Base-by-base conservation (phyloP, 2,797 vertebrate species). In the Intellagama lesueurii region DNA sequence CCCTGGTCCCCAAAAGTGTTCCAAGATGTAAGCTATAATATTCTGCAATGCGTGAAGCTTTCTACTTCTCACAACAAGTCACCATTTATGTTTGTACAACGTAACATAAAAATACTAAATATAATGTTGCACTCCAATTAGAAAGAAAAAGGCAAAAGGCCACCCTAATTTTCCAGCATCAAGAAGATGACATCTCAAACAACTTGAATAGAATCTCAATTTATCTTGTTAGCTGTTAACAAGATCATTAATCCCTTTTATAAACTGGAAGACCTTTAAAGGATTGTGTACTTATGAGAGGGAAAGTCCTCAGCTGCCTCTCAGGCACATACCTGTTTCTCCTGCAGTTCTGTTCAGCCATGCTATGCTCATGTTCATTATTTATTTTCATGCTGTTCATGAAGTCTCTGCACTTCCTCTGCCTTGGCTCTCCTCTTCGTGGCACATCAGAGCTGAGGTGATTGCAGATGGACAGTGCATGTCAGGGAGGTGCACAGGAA, bases 31-130 rank as follows among this genome's bases (percentile, higher is more conserved):
- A 85, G 60, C 89, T 83, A 82, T 95, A 91, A 77, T 83, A 92
- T 93, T 91, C 68, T 16, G 83, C 89, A 91, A 93, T 90, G 89
- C 93, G 96, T 96, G 93, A 96, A 93, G 91, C 95, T 95, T 96
- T 92, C 94, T 95, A 93, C 95, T 96, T 97, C 97, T 97, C 96
- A 97, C 87, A 96, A 95, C 95, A 96, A 91, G 85, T 96, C 96
- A 95, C 95, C 91, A 89, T 82, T 96, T 96, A 95, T 91, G 93
- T 96, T 95, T 95, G 89, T 94, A 92, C 89, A 94, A 96, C 96
- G 93, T 90, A 95, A 94, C 95, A 96, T 95, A 95, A 95, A 73
- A 95, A 73, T 92, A 96, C 95, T 95, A 96, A 96, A 96, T 96
- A 92, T 81, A 95, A 95, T 96, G 94, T 94, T 95, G 88, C 90